A percentile compares a stretch with the other conserved stretches of the same genome.
Evolutionary conservation across 1,140 invertebrate genomes (phyloP).

Genomic region (Stegodyphus dumicola): DNA sequence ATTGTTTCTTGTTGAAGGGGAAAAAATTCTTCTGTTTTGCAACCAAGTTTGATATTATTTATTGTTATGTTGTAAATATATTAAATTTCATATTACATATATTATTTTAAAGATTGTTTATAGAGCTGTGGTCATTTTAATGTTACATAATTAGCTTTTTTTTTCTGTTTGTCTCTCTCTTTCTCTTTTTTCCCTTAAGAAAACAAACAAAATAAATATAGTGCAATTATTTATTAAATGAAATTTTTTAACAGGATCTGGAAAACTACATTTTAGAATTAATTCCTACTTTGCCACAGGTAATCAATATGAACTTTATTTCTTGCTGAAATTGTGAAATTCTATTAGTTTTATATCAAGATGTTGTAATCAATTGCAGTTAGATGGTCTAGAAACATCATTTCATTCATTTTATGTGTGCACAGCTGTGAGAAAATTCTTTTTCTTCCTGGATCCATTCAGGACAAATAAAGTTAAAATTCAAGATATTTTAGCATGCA

Average conservation of each 20-base stretch:
- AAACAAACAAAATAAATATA: no score
- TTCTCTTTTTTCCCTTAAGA: no score
- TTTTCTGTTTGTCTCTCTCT: no score
- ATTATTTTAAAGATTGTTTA: no score
- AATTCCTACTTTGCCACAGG: slow-evolving; percentile 88
- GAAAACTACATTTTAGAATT: slow-evolving; percentile 95
- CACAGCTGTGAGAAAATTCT: slow-evolving; percentile 93
- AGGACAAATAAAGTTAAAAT: slow-evolving; percentile 89
- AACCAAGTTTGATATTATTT: no score
- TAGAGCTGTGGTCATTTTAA: no score
- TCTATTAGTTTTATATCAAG: neutral
- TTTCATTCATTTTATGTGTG: slow-evolving; percentile 97
- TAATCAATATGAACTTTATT: slow-evolving; percentile 43
- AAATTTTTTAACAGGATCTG: slow-evolving; percentile 77
- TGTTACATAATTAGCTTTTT: no score
- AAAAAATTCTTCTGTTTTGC: no score
- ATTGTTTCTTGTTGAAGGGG: no score
- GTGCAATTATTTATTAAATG: neutral
- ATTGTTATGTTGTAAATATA: no score
- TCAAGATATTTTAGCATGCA: slow-evolving; percentile 88
- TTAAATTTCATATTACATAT: no score
- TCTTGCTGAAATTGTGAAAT: no score
- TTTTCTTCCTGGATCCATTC: slow-evolving; percentile 93
- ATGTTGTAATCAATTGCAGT: slow-evolving; percentile 63
- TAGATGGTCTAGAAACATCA: slow-evolving; percentile 90